phyloP scores from a whole-genome alignment of 2,888 invertebrate genomes.

The Alloplasta piceator region DNA sequence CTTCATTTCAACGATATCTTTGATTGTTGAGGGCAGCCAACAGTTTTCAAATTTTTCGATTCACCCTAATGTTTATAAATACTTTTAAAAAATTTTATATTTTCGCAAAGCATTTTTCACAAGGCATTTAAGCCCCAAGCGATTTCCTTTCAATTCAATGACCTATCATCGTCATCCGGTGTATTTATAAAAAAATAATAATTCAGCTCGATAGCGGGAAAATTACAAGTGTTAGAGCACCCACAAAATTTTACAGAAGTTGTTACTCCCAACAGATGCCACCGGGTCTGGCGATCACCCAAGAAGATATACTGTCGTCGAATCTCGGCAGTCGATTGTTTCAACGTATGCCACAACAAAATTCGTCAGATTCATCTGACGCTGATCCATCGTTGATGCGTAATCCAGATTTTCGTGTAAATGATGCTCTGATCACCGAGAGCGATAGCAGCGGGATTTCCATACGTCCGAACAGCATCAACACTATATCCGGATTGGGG shows the following conservation, averaged over 20 bases:
- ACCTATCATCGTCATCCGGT: background rate
- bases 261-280: conserved; percentile 84
- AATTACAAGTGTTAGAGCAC: background rate
- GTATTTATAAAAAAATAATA: conserved; percentile 5
- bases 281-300: conserved; percentile 86
- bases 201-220: background rate
- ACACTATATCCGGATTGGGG: conserved; percentile 72
- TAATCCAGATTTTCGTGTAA: conserved; percentile 51
- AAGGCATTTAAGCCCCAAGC: too few relatives aligned
- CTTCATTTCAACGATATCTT: too few relatives aligned
- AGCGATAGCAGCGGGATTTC: conserved; percentile 76
- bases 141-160: too few relatives aligned
- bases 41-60: too few relatives aligned
- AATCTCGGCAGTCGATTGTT: conserved; percentile 71
- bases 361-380: conserved; percentile 74
- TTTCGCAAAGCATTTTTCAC: too few relatives aligned
- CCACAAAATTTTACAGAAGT: too few relatives aligned
- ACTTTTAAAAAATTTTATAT: too few relatives aligned
- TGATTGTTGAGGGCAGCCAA: too few relatives aligned
- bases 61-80: too few relatives aligned
- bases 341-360: conserved; percentile 69
- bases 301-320: conserved; percentile 73
- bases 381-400: conserved; percentile 65
- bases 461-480: conserved; percentile 71
- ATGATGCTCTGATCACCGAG: conserved; percentile 23